phyloP scores from a whole-genome alignment of 2,888 invertebrate species.

The Hirtodrosophila confusa region DNA sequence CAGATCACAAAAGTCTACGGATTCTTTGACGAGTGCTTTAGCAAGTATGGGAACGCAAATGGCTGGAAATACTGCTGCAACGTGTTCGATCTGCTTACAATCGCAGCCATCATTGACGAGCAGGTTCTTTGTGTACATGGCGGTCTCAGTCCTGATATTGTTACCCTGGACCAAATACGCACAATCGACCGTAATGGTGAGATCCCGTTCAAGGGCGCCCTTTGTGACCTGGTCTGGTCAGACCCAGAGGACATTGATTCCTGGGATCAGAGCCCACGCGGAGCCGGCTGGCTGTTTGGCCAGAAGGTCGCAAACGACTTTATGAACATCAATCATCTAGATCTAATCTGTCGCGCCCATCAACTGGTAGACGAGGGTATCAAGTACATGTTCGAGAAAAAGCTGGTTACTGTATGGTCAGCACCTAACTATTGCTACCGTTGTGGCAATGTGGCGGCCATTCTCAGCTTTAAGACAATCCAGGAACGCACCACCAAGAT shows the following conservation, averaged over 20 bases:
- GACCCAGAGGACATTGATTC: conserved; percentile 98
- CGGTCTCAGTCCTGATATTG: conserved; percentile 97
- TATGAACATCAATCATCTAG: conserved; percentile 94
- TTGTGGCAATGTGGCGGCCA: conserved; percentile 98
- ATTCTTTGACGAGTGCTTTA: conserved; percentile 99
- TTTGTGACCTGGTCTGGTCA: conserved; percentile 99
- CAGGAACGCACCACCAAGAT: conserved; percentile 91
- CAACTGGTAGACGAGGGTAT: conserved; percentile 99
- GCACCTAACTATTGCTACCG: conserved; percentile 99
- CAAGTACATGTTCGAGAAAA: conserved; percentile 98
- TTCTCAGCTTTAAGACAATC: conserved; percentile 93
- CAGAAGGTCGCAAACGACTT: conserved; percentile 96
- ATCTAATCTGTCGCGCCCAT: conserved; percentile 98
- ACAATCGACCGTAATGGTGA: conserved; percentile 97
- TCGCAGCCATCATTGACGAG: conserved; percentile 99
- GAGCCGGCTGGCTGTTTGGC: conserved; percentile 99
- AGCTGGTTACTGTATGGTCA: conserved; percentile 99
- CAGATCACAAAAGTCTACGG: conserved; percentile 99
- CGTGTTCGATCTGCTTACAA: conserved; percentile 98
- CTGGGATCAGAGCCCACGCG: conserved; percentile 96
- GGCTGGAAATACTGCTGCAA: conserved; percentile 99
- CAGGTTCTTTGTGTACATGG: conserved; percentile 98
- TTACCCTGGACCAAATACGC: conserved; percentile 97
- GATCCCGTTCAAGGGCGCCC: conserved; percentile 98
- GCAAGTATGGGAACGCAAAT: conserved; percentile 99